Evolutionary conservation across 1,140 invertebrate genomes (phyloP).

Genomic region (Galendromus occidentalis): DNA sequence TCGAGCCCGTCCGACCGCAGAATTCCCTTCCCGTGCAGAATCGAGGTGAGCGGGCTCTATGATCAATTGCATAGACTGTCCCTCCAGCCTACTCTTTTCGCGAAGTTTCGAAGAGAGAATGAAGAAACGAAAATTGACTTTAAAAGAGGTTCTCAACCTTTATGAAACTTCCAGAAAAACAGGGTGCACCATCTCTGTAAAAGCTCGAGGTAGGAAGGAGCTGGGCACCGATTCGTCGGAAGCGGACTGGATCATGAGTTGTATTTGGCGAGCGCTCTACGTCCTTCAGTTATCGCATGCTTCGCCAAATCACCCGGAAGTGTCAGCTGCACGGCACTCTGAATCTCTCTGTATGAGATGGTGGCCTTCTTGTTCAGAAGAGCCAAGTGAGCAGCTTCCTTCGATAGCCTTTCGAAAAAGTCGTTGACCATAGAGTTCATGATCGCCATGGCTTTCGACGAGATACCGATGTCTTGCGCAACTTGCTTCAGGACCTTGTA

Average conservation of each 20-base stretch:
- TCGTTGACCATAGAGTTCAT: conserved; percentile 13
- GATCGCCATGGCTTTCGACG: conserved; percentile 22
- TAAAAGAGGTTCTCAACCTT: too few species aligned
- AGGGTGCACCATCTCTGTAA: too few species aligned
- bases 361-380: conserved; percentile 29
- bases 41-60: too few species aligned
- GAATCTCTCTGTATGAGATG: conserved; percentile 28
- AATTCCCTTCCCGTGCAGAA: too few species aligned
- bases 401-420: conserved; percentile 17
- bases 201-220: too few species aligned
- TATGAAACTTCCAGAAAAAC: too few species aligned
- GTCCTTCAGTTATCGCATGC: conserved; percentile 31
- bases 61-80: too few species aligned
- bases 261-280: conserved; percentile 32
- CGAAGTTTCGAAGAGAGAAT: too few species aligned
- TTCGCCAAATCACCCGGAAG: conserved; percentile 29
- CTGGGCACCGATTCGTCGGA: too few species aligned
- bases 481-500: conserved; percentile 49
- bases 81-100: too few species aligned
- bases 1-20: too few species aligned
- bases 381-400: conserved; percentile 25
- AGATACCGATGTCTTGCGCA: conserved; percentile 45
- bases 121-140: too few species aligned
- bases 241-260: conserved; percentile 20
- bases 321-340: conserved; percentile 27